phyloP scores from a whole-genome alignment of 37 sponge, comb jelly and placozoan genomes.

The Geodia barretti region DNA sequence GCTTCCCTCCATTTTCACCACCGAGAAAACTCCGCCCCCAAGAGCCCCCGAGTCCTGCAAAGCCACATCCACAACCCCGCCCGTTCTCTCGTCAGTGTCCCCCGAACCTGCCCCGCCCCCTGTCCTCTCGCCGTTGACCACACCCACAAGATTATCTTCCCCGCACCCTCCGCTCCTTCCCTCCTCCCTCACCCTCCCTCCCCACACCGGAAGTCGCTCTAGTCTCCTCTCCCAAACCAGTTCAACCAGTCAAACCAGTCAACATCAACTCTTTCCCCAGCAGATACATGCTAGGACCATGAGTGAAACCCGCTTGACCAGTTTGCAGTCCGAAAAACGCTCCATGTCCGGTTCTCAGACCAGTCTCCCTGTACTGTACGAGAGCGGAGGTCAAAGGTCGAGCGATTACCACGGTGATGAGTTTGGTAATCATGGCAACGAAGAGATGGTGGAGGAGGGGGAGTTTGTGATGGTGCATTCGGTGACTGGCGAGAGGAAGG shows the following conservation, averaged over 20 bases:
- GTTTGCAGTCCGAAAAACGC: too few relatives aligned
- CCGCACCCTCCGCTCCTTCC: not conserved
- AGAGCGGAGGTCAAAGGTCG: not conserved
- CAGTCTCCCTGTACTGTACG: not conserved
- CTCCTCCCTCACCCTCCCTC: not conserved
- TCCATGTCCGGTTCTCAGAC: not conserved
- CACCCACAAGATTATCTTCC: not conserved
- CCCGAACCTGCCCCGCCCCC: too few relatives aligned
- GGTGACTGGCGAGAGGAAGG: too few relatives aligned
- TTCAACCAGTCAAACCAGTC: not conserved
- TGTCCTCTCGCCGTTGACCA: not conserved
- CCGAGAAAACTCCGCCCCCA: not conserved
- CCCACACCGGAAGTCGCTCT: not conserved
- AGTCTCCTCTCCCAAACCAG: not conserved
- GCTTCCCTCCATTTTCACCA: slow-evolving; percentile 25
- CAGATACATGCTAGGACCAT: too few relatives aligned
- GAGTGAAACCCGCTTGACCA: too few relatives aligned
- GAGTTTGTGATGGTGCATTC: too few relatives aligned
- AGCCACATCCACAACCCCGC: not conserved
- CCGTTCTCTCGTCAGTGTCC: too few relatives aligned
- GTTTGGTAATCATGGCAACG: too few relatives aligned
- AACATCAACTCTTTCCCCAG: too few relatives aligned
- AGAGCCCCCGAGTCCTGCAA: not conserved
- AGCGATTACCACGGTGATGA: too few relatives aligned
- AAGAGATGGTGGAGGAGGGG: too few relatives aligned